Base-by-base conservation (phyloP, 2,888 invertebrate species). In the Erebia palarica region DNA sequence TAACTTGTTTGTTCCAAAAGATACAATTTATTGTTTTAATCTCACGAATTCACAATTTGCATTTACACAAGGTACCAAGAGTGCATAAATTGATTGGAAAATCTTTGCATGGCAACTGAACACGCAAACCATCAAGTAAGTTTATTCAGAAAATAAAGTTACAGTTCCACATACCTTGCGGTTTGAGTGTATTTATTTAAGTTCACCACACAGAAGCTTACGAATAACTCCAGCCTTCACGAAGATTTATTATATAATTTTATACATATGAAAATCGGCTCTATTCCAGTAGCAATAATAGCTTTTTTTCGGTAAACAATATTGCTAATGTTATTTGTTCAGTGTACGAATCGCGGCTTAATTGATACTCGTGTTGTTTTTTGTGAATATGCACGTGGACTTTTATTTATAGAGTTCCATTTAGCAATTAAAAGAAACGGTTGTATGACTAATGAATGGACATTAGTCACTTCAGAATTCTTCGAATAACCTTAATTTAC, bases 361-460 rank as follows among this genome's bases (percentile, higher is more conserved):
- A 71, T 71, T 71, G 71, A 71, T 64, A 71, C 63, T 68, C 64
- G 51, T 47, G 55, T 58, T 58, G 58, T 69, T 65, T 70, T 63
- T 71, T 71, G 63, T 63, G 11, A 57, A 49, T 64, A 49, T 63
- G 36, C 63, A 14, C 18, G 47, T 42, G 53, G 42, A 67, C 57
- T 63, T 67, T 71, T 63, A 21, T 63, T 58, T 47, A 55, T 57
- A 66, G 42, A 21, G 60, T 61, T 61, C 61, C 42, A 21, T 68
- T 9, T 42, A 42, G 64, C 13, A 64, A 27, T 27, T n/a, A n/a
- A 13, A n/a, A 47, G 7, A 61, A 18, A 44, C 16, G 16, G 60
- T 60, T n/a, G 2, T 44, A 16, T 5, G 57, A n/a, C n/a, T 51
- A 51, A n/a, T 51, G 10, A 10, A 47, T 11, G 10, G 4, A 36